Base-by-base conservation (phyloP, 2,888 invertebrate species). In the Caenorhabditis japonica region DNA sequence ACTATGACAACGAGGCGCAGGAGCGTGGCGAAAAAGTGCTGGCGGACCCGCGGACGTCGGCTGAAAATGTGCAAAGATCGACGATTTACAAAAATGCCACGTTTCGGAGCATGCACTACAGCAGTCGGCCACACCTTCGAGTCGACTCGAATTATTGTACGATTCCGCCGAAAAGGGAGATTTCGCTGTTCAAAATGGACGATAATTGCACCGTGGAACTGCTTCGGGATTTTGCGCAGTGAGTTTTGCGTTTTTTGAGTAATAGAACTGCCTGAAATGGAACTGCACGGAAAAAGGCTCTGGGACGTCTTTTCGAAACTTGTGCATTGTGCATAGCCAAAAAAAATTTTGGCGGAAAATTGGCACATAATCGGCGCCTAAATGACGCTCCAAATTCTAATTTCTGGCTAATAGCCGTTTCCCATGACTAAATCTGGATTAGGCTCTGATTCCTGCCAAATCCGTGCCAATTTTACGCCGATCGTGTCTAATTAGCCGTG, bases 141-240 rank as follows among this genome's bases (percentile, higher is more conserved):
- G 30, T 72, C 10, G 72, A 72, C 36, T 46, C 72, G 4, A 60
- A 60, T 43, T 72, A 51, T 15, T 51, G 56, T 21, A 39, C 64
- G 8, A 30, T 55, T 13, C 64, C 59, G 12, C 59, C 64, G 13
- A 64, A 55, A 55, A 25, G 72, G 49, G 72, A 72, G 34, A 55
- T 74, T 27, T 49, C 74, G 4, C 23, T 74, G 13, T 74, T 74
- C 43, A 62, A 43, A 10, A 52, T 74, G 62, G 68, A 74, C 41
- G 74, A 74, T 17, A 74, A 74, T 41, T 69, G 68, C 17, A 38
- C 56, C 0, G 41, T 30, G 38, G 46, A 34, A 4, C 36, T 74
- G 15, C 33, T 74, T 1, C 27, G 36, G 8, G 61, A 68, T 33
- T 62, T 74, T 47, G 68, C 74, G 4, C 5, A 66, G 61, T 71